These are phyloP conservation scores for Papilio gigon DNA, from an alignment of 2,888 invertebrate genomes.

Conservation along the genomic window DNA sequence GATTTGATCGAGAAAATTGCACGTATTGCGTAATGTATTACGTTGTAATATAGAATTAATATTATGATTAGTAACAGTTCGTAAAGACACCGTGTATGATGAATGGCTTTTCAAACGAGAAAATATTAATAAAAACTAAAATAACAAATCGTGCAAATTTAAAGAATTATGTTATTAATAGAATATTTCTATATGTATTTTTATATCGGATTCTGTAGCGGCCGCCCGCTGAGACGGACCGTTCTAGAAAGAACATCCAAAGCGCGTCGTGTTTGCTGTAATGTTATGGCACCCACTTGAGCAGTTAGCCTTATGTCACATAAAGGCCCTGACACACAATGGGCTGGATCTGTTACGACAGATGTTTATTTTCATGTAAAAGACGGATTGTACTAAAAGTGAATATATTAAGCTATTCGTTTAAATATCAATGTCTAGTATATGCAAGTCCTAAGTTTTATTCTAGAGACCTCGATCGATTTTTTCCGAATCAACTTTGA, in stretches of 20 bases:
- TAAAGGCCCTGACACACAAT: constrained; percentile 26
- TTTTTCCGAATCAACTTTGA: neutral
- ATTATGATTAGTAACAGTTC: too few relatives aligned
- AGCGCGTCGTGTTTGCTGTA: neutral
- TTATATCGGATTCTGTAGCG: too few relatives aligned
- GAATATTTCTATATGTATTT: too few relatives aligned
- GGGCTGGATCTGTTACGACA: neutral
- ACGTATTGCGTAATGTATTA: neutral
- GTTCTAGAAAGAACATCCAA: constrained; percentile 11
- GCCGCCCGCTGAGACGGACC: neutral
- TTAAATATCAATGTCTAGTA: neutral
- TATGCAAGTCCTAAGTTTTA: neutral
- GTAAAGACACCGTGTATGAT: too few relatives aligned
- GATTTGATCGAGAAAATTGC: neutral
- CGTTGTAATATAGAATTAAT: neutral
- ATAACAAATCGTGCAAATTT: too few relatives aligned
- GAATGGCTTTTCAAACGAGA: too few relatives aligned
- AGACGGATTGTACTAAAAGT: neutral
- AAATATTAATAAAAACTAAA: too few relatives aligned
- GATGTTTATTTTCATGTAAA: constrained; percentile 2
- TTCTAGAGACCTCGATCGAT: neutral
- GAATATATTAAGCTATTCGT: neutral
- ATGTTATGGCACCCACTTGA: neutral
- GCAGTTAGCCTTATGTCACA: constrained; percentile 19
- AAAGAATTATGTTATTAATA: too few relatives aligned